These are phyloP conservation scores for Psittacus erithacus DNA, from an alignment of 2,113 vertebrate species.

Conservation along the genomic window DNA sequence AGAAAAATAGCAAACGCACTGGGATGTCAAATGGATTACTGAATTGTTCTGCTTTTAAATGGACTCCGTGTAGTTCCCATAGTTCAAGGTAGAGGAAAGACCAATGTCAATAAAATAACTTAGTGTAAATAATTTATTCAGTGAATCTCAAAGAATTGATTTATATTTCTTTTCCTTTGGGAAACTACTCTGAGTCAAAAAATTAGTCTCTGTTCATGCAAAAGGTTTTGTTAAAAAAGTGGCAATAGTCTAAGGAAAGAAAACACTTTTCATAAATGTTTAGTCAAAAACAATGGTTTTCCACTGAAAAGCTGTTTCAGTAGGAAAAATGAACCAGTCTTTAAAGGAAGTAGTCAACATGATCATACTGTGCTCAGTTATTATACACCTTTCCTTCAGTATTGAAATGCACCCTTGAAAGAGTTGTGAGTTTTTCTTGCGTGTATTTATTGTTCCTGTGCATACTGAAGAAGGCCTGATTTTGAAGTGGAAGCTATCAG, in stretches of 20 bases:
- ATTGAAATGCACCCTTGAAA: not conserved
- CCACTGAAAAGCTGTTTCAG: not conserved
- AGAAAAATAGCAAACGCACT: not conserved
- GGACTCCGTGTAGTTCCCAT: not conserved
- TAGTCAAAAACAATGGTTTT: not conserved
- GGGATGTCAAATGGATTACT: not conserved
- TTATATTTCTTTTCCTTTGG: not conserved
- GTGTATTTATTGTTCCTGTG: not conserved
- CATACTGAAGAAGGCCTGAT: not conserved
- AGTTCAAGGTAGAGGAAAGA: not conserved
- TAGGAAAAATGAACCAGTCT: not conserved
- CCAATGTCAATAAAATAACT: not conserved
- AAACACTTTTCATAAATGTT: not conserved
- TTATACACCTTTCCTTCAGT: not conserved
- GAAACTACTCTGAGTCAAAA: not conserved
- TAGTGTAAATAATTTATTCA: not conserved
- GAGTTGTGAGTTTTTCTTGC: not conserved
- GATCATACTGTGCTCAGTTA: accelerated
- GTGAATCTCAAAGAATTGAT: not conserved
- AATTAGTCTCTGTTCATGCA: not conserved
- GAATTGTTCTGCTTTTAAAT: not conserved
- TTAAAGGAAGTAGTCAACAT: not conserved
- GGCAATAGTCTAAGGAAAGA: not conserved
- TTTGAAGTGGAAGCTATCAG: not conserved
- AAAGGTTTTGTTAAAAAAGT: not conserved